Evolutionary conservation across 1,140 invertebrate genomes (phyloP), one percentile per base, ranked within the genome.

Genomic region (Trichonephila clavipes): DNA sequence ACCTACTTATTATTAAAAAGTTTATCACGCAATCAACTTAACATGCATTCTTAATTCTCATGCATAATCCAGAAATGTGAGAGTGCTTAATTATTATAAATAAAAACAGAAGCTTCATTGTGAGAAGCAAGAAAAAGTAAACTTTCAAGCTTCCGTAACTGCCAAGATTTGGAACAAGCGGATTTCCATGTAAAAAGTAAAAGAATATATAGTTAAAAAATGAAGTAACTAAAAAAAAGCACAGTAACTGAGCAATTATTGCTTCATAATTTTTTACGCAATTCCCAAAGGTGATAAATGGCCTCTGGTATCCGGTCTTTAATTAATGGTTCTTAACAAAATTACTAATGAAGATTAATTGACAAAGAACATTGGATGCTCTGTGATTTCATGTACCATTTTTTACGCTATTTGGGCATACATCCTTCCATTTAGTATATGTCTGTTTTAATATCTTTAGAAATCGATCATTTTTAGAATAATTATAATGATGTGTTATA

Each of bases 251-350:
- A 4, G 58, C 83, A 51, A 44, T 86, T 86, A 86, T 86, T 86
- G 83, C 83, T 18, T 81, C 77, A 81, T 28, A 18, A 16, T 28
- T 64, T 88, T 88, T 64, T 64, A 28, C 16, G 59, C 0, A 5
- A 34, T 18, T 64, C 6, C 28, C 44, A 58, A 58, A 88, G 61
- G 85, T 88, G 85, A 88, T 88, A 64, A 88, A 64, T 88, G 58
- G 16, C 59, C 62, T 88, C 19, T 62, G 85, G 85, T 88, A 88
- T 88, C 85, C 85, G 24, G 59, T 58, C 34, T 88, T 62, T 88
- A 88, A 88, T 88, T 88, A 88, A 88, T 88, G 85, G 64, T 88
- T 88, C 85, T 88, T 88, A 16, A 88, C 59, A 88, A 88, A 88
- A 88, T 88, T 88, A 64, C 85, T 88, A 64, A 88, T 88, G 85